Percentiles rank a stretch among this genome's conserved stretches.
Evolutionary conservation across 2,888 invertebrate genomes (phyloP).

Genomic region (Eupithecia inturbata): DNA sequence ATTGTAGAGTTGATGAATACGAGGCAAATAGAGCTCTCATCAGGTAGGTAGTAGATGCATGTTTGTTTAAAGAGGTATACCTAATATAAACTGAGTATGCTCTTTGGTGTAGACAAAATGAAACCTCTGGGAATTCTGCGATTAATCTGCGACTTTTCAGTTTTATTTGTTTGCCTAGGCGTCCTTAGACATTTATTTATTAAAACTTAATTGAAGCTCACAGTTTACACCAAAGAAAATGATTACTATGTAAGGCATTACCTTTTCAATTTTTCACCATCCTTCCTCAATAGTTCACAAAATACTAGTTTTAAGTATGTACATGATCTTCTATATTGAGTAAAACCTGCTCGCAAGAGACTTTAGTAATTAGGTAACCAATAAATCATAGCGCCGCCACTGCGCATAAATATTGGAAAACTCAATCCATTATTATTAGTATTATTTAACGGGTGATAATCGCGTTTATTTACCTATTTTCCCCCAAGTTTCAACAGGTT

Average conservation of each 20-base stretch:
- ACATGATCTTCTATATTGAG: neutral
- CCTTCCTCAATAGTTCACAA: neutral
- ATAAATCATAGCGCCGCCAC: neutral
- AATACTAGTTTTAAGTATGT: neutral
- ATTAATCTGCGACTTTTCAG: neutral
- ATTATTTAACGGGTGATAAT: no score
- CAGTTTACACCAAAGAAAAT: no score
- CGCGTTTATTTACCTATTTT: no score
- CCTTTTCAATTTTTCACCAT: neutral
- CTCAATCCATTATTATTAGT: no score
- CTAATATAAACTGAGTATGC: neutral
- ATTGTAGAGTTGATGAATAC: constrained; percentile 26
- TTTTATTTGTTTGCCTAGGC: neutral
- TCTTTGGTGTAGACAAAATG: neutral
- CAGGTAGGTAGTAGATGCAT: neutral
- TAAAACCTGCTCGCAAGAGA: neutral
- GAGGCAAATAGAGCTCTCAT: constrained; percentile 27
- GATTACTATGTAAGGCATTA: no score
- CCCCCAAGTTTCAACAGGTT: no score
- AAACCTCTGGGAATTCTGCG: neutral
- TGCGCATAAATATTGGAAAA: no score
- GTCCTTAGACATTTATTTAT: no score
- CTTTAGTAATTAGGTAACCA: neutral
- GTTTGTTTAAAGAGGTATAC: neutral
- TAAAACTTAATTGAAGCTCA: no score